Conservation (phyloP, 2,113 vertebrate species). For the Oncorhynchus masou region DNA sequence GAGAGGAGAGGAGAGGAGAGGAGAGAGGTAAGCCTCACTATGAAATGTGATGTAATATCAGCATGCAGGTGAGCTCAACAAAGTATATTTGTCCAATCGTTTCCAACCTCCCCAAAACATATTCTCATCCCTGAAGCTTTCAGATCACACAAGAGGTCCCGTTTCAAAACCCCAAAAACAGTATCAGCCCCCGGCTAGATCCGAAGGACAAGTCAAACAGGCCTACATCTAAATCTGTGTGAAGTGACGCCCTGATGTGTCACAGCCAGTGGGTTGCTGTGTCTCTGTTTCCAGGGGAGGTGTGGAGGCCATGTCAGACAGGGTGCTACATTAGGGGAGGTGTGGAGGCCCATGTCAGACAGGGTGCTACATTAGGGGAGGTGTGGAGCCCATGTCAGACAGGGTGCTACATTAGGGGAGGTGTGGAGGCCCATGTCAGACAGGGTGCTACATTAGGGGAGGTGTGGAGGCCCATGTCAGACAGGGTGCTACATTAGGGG, state of each 20-base stretch:
- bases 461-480: too few species aligned
- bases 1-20: not conserved
- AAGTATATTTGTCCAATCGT: not conserved
- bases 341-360: too few species aligned
- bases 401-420: too few species aligned
- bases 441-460: too few species aligned
- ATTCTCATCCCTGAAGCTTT: not conserved
- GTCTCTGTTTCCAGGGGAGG: conserved; percentile 41
- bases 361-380: too few species aligned
- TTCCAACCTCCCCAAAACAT: not conserved
- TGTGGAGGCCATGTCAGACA: conserved; percentile 43
- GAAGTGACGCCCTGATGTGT: conserved; percentile 47
- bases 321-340: conserved; percentile 26
- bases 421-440: too few species aligned
- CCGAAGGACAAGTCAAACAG: conserved; percentile 15
- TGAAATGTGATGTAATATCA: not conserved
- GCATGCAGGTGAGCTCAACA: not conserved
- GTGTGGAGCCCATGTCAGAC: too few species aligned
- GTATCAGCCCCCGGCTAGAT: not conserved
- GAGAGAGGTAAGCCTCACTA: not conserved
- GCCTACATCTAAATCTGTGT: conserved; percentile 46
- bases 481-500: too few species aligned
- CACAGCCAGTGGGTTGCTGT: conserved; percentile 27
- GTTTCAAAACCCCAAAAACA: not conserved
- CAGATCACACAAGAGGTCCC: not conserved